Evolutionary conservation across 2,888 invertebrate species (phyloP).

Genomic region (Netelia virgata): DNA sequence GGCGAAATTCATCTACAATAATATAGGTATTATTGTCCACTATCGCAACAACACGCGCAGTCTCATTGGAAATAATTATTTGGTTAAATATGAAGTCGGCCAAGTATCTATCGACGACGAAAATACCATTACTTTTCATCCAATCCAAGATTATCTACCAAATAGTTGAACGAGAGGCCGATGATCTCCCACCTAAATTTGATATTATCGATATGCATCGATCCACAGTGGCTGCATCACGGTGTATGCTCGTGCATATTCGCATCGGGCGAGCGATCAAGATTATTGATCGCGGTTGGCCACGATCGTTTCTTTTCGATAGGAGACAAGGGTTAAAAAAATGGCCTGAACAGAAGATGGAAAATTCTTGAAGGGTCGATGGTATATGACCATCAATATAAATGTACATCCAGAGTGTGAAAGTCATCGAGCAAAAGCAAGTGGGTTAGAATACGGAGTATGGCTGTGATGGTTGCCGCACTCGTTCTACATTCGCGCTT

Average conservation of each 20-base stretch:
- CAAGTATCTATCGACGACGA: neutral
- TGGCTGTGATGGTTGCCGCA: constrained; percentile 46
- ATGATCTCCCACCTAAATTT: no score
- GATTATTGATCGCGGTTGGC: constrained; percentile 15
- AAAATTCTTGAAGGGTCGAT: constrained; percentile 50
- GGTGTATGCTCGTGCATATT: no score
- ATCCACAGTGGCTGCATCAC: no score
- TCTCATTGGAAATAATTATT: neutral
- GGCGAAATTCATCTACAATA: neutral
- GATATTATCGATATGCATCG: no score
- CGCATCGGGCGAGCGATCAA: neutral
- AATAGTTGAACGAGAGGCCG: no score
- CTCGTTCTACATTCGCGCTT: constrained; percentile 61
- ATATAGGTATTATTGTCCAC: neutral
- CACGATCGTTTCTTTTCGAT: constrained; percentile 42
- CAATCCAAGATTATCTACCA: no score
- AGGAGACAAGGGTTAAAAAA: constrained; percentile 43
- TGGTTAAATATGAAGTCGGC: neutral
- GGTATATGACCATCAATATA: constrained; percentile 8
- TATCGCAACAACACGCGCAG: no score
- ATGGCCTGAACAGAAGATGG: constrained; percentile 64
- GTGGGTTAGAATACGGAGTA: constrained; percentile 48
- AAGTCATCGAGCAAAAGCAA: constrained; percentile 46
- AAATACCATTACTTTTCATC: no score
- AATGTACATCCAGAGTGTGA: constrained; percentile 17